Percentiles rank a stretch among this genome's conserved stretches.
These are phyloP conservation scores for Aegithalos caudatus DNA, from an alignment of 2,113 vertebrate species.

Conservation along the genomic window DNA sequence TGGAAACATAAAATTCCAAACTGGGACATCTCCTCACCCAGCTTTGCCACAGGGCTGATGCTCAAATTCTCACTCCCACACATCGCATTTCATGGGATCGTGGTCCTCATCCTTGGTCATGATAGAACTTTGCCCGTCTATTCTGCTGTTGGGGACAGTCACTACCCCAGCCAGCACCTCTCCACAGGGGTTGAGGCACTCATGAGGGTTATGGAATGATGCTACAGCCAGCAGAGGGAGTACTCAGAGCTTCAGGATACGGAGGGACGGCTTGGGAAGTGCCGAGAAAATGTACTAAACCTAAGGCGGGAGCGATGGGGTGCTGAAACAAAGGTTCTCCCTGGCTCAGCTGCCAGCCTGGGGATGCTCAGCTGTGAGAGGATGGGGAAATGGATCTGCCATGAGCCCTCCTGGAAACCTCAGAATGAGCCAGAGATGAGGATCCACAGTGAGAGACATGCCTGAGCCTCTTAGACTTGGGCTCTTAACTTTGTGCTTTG, in stretches of 20 bases:
- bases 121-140: background rate
- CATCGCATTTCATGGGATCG: background rate
- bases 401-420: background rate
- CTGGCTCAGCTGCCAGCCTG: background rate
- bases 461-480: background rate
- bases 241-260: background rate
- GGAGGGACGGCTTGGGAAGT: rapidly evolving
- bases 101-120: rapidly evolving
- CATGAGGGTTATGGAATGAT: background rate
- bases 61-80: background rate
- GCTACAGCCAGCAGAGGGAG: slow-evolving; percentile 40
- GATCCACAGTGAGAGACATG: background rate
- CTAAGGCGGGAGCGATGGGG: rapidly evolving
- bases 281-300: rapidly evolving
- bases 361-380: background rate
- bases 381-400: background rate
- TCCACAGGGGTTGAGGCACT: background rate
- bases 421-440: background rate
- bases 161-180: background rate
- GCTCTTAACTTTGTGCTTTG: background rate
- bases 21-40: background rate
- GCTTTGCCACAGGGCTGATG: background rate
- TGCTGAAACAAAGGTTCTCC: background rate
- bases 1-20: background rate
- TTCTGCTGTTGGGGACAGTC: background rate